Percentiles rank a stretch among this genome's conserved stretches.
These are phyloP conservation scores for Troilus luridus DNA, from an alignment of 2,888 invertebrate genomes.

Conservation along the genomic window DNA sequence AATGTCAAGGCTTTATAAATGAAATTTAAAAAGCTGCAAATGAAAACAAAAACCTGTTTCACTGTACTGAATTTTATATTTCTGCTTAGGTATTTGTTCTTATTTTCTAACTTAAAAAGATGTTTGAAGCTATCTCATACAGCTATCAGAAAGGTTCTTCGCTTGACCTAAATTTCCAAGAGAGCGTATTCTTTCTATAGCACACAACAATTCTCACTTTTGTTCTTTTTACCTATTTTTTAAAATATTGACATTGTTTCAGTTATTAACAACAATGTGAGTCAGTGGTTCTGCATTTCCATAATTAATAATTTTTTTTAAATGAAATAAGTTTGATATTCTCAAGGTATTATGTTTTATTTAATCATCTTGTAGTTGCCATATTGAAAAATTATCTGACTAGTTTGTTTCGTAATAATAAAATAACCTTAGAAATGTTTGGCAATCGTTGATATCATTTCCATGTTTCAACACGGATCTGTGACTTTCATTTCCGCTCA, in stretches of 20 bases:
- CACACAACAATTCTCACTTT: neutral
- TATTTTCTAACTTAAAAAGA: neutral
- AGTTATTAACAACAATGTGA: neutral
- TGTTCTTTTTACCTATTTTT: neutral
- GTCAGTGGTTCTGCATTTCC: neutral
- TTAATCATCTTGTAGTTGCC: neutral
- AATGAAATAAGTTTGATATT: neutral
- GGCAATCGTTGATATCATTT: neutral
- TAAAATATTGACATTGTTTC: neutral
- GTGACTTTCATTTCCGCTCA: neutral
- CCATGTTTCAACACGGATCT: neutral
- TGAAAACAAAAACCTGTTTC: too few species aligned
- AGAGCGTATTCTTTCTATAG: neutral
- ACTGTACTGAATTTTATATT: too few species aligned
- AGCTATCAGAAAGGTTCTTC: conserved; percentile 27
- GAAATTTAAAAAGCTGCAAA: too few species aligned
- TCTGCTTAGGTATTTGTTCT: too few species aligned
- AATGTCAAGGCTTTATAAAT: too few species aligned
- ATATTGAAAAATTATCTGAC: neutral
- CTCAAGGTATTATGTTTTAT: neutral
- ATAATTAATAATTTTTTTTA: neutral
- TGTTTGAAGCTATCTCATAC: neutral
- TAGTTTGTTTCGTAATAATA: neutral
- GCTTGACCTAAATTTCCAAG: neutral
- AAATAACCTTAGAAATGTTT: neutral